Base-by-base conservation (phyloP, 2,797 vertebrate genomes). In the Hydrolagus colliei region DNA sequence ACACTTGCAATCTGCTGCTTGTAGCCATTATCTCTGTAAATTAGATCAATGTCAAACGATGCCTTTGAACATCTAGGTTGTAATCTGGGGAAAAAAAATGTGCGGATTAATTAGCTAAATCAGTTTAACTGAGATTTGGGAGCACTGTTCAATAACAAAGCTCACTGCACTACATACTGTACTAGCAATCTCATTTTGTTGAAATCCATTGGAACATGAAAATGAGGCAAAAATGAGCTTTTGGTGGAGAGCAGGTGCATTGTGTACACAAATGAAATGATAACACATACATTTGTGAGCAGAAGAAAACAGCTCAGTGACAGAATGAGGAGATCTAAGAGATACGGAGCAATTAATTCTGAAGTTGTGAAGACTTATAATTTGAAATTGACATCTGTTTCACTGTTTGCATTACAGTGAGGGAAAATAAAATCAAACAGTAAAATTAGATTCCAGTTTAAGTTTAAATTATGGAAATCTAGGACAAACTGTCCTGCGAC, bases 401-500 rank as follows among this genome's bases (percentile, higher is more conserved):
- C 65, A 84, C 41, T 84, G 41, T 84, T 84, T 71, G 65, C 27
- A 71, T 52, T 52, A 52, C 6, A 6, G 41, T 52, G 41, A 52
- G 41, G 6, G 11, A 84, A 71, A 41, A 20, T 6, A 35, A 52
- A 71, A 68, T 41, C 63, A 67, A 4, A 9, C 16, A 35, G 67
- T 84, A 84, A 52, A 71, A 20, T 84, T 71, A 71, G 65, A 84
- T 71, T 71, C 52, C n/a, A 84, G 41, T 35, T 68, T 68, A 27
- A 84, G 63, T 35, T 82, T 41, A 35, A 68, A 35, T 20, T 5
- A 16, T 68, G 7, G 68, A 12, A 27, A 84, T 71, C 32, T 11
- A 16, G 16, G 35, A 65, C 32, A 82, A 62, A 82, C 18, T 68
- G 27, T 16, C 13, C 41, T 62, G 61, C 52, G 18, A 80, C 5